These are phyloP conservation scores for Anniella stebbinsi DNA, from an alignment of 2,797 vertebrate genomes.

Conservation along the genomic window DNA sequence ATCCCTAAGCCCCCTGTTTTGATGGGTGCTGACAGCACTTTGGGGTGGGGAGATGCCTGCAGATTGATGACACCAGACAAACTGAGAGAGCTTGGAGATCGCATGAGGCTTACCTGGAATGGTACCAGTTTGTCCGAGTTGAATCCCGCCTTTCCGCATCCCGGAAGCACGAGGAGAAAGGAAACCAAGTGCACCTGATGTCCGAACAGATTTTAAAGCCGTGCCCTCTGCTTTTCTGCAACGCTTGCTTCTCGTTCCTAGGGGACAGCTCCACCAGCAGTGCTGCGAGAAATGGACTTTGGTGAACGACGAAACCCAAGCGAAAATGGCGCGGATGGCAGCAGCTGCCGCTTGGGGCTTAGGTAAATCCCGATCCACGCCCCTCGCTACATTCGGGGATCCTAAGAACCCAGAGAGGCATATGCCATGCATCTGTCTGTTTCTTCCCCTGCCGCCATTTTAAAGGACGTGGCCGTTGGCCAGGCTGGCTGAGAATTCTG, in stretches of 20 bases:
- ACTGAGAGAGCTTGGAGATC: slow-evolving; percentile 1
- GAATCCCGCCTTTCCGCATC: slow-evolving; percentile 40
- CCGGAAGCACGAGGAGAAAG: not conserved
- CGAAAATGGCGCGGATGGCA: slow-evolving; percentile 99
- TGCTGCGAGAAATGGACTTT: slow-evolving; percentile 99
- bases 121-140: not conserved
- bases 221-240: not conserved
- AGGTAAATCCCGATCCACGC: slow-evolving; percentile 78
- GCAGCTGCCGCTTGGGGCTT: slow-evolving; percentile 98
- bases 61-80: slow-evolving; percentile 26
- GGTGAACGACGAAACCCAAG: slow-evolving; percentile 96
- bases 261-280: slow-evolving; percentile 98
- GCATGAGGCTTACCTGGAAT: too few species aligned
- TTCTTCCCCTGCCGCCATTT: not conserved
- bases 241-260: slow-evolving; percentile 68
- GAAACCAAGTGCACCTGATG: fast-evolving
- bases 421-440: too few species aligned
- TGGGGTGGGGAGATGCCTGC: slow-evolving; percentile 43
- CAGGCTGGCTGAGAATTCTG: too few species aligned
- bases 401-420: too few species aligned
- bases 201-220: not conserved
- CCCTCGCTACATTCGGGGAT: not conserved
- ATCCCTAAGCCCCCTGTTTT: slow-evolving; percentile 37
- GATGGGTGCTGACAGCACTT: slow-evolving; percentile 58
- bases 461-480: not conserved